Conservation (phyloP, 2,797 vertebrate genomes). For the Manis crassicaudata region DNA sequence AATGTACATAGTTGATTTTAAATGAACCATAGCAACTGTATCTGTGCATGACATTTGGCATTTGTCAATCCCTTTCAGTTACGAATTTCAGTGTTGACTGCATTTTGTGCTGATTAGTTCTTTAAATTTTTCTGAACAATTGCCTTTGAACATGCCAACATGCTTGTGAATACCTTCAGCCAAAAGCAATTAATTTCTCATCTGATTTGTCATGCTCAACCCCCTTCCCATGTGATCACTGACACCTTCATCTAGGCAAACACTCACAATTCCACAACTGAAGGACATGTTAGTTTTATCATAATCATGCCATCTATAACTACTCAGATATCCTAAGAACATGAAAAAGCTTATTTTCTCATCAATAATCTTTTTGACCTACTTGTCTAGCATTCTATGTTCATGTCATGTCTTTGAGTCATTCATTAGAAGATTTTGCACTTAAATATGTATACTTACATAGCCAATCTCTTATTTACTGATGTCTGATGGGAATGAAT, state of each 20-base stretch:
- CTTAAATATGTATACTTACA: background rate
- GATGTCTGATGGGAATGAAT: background rate
- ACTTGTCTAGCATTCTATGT: background rate
- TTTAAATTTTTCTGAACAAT: background rate
- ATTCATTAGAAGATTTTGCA: background rate
- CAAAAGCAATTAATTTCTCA: background rate
- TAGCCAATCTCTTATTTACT: background rate
- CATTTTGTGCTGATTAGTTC: background rate
- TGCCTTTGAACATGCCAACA: background rate
- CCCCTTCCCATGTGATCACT: background rate
- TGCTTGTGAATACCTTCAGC: background rate
- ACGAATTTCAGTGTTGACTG: background rate
- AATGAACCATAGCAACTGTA: background rate
- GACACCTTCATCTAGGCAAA: background rate
- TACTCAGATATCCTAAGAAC: background rate
- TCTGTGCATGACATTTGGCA: background rate
- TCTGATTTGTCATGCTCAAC: background rate
- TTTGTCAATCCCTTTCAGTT: background rate
- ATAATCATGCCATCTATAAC: background rate
- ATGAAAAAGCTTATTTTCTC: background rate
- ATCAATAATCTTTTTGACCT: background rate
- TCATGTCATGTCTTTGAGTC: background rate
- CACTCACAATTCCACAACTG: background rate
- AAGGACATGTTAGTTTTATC: background rate
- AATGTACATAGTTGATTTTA: background rate